Conservation (phyloP, 2,113 vertebrate genomes). For the Procavia capensis region DNA sequence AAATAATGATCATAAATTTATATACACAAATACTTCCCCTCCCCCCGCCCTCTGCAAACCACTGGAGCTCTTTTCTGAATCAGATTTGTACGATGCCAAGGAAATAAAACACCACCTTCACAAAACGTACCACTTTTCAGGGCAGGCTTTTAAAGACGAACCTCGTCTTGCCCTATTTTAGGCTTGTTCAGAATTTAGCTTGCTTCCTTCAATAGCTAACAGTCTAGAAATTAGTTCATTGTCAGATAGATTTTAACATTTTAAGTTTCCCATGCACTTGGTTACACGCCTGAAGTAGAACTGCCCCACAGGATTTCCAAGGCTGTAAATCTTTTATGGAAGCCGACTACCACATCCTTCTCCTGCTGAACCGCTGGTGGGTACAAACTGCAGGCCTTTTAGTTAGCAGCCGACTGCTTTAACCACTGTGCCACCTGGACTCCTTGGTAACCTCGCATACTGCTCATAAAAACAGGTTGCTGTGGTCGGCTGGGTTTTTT, state of each 20-base stretch:
- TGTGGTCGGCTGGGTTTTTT: not conserved
- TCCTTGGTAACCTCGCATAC: not conserved
- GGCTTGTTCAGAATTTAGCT: not conserved
- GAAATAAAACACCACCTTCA: conserved; percentile 20
- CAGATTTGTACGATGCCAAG: conserved; percentile 59
- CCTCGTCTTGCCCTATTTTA: not conserved
- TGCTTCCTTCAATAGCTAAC: not conserved
- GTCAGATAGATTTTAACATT: not conserved
- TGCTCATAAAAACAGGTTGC: not conserved
- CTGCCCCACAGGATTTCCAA: not conserved
- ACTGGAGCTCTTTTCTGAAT: conserved; percentile 74
- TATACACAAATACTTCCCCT: not conserved
- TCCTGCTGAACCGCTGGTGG: not conserved
- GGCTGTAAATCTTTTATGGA: not conserved
- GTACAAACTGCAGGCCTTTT: not conserved
- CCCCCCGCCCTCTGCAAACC: conserved; percentile 31
- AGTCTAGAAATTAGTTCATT: not conserved
- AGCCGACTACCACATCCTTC: not conserved
- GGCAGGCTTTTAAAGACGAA: not conserved
- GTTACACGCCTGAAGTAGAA: not conserved
- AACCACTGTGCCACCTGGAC: not conserved
- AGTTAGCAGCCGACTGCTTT: not conserved
- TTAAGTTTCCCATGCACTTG: not conserved
- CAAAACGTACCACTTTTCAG: not conserved
- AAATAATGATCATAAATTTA: conserved; percentile 45